Conservation (phyloP, 1,140 invertebrate species). For the Geopemphigus sp. region DNA sequence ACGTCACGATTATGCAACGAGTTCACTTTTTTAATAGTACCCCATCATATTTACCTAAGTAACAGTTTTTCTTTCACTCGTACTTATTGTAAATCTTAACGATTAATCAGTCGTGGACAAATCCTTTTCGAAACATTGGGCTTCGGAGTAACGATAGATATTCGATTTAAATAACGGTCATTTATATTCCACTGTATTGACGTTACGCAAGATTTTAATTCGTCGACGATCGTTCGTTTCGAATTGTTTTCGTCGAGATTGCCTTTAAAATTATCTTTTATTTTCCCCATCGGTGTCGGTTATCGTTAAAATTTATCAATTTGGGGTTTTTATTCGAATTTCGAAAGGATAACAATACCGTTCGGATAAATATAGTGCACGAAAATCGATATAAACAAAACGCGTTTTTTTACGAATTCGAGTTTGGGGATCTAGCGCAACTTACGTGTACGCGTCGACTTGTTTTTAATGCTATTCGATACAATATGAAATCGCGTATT, state of each 20-base stretch:
- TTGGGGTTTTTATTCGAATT: background rate
- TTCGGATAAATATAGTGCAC: no score
- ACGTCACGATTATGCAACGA: no score
- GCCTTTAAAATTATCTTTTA: background rate
- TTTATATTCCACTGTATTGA: slow-evolving; percentile 42
- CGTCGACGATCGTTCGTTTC: slow-evolving; percentile 37
- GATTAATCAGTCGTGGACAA: slow-evolving; percentile 44
- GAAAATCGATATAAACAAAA: no score
- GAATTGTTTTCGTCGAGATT: background rate
- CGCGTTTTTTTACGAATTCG: no score
- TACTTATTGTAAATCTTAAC: slow-evolving; percentile 14
- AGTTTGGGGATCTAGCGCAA: no score
- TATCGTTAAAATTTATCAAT: background rate
- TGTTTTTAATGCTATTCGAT: no score
- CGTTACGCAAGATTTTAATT: slow-evolving; percentile 32
- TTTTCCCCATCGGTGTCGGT: background rate
- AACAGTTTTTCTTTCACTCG: no score
- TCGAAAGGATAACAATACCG: background rate
- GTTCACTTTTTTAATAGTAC: no score
- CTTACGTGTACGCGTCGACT: no score
- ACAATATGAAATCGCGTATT: no score
- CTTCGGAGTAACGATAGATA: slow-evolving; percentile 36
- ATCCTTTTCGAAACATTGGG: slow-evolving; percentile 36
- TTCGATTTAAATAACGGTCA: slow-evolving; percentile 43
- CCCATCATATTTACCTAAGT: no score